A percentile compares a stretch with the other conserved stretches of the same genome.
Evolutionary conservation across 2,113 vertebrate genomes (phyloP).

Genomic region (Sterrhoptilus dennistouni): DNA sequence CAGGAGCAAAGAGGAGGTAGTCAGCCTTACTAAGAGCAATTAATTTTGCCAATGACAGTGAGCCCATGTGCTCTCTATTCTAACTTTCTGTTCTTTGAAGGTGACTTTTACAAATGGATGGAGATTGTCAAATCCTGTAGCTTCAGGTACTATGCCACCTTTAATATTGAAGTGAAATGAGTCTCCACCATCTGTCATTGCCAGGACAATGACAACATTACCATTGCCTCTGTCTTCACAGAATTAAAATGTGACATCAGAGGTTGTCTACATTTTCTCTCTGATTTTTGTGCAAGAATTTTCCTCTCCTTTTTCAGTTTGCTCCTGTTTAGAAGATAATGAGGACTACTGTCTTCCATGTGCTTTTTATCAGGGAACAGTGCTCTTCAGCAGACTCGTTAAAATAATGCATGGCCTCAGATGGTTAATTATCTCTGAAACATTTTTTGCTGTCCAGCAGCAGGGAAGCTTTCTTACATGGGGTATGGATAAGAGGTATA

Average conservation of each 20-base stretch:
- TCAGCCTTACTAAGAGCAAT: not conserved
- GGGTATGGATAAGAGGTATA: not conserved
- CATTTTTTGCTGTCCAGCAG: slow-evolving; percentile 21
- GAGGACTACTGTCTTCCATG: not conserved
- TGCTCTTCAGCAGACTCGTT: slow-evolving; percentile 57
- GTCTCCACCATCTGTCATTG: not conserved
- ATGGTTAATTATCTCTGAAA: slow-evolving; percentile 42
- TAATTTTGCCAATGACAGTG: not conserved
- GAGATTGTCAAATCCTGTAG: not conserved
- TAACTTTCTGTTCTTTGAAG: not conserved
- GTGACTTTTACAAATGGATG: not conserved
- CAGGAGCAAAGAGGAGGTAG: not conserved
- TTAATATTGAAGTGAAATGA: not conserved
- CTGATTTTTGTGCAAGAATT: not conserved
- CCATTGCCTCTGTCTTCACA: not conserved
- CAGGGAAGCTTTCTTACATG: not conserved
- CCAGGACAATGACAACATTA: not conserved
- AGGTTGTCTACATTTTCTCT: not conserved
- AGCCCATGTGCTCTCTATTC: not conserved
- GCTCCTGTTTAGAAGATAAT: slow-evolving; percentile 53
- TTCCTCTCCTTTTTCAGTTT: not conserved
- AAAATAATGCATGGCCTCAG: slow-evolving; percentile 62
- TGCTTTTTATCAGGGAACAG: slow-evolving; percentile 41
- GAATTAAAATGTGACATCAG: not conserved
- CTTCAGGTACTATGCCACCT: not conserved